Conservation (phyloP, 2,113 vertebrate genomes). For the Oreochromis spilurus region DNA sequence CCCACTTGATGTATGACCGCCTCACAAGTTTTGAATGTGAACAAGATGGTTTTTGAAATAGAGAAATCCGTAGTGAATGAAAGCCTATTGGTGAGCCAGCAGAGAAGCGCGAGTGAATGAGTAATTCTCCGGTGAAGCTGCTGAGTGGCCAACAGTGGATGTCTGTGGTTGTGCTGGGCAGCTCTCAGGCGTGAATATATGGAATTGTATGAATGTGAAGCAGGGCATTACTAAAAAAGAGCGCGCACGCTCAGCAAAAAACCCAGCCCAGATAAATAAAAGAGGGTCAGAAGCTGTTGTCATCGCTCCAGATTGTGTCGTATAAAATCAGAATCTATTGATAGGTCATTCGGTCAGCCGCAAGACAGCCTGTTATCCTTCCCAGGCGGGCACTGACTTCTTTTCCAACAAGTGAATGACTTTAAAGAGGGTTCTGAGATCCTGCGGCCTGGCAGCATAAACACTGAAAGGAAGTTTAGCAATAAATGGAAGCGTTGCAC, state of each 20-base stretch:
- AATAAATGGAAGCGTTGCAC: conserved; percentile 40
- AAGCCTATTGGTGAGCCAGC: conserved; percentile 9
- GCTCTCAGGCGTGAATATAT: conserved; percentile 15
- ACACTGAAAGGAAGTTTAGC: conserved; percentile 30
- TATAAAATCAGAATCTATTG: conserved; percentile 22
- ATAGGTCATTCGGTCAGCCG: neutral
- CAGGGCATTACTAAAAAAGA: conserved; percentile 6
- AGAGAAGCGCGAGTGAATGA: conserved; percentile 25
- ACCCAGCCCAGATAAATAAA: conserved; percentile 7
- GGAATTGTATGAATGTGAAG: conserved; percentile 48
- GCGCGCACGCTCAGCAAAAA: neutral
- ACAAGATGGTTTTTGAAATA: conserved; percentile 46
- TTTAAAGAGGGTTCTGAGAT: conserved; percentile 19
- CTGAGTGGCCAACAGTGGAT: conserved; percentile 50
- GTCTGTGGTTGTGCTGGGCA: conserved; percentile 13
- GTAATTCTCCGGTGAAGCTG: conserved; percentile 51
- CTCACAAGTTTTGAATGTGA: conserved; percentile 52
- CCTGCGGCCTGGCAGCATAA: neutral
- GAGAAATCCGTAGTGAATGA: conserved; percentile 28
- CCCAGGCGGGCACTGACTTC: neutral
- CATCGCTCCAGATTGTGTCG: conserved; percentile 14
- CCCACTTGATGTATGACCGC: conserved; percentile 52
- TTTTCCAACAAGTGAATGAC: neutral
- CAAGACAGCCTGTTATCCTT: neutral
- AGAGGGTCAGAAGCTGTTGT: conserved; percentile 27